Conservation (phyloP, 2,888 invertebrate genomes). For the Congeria kusceri region DNA sequence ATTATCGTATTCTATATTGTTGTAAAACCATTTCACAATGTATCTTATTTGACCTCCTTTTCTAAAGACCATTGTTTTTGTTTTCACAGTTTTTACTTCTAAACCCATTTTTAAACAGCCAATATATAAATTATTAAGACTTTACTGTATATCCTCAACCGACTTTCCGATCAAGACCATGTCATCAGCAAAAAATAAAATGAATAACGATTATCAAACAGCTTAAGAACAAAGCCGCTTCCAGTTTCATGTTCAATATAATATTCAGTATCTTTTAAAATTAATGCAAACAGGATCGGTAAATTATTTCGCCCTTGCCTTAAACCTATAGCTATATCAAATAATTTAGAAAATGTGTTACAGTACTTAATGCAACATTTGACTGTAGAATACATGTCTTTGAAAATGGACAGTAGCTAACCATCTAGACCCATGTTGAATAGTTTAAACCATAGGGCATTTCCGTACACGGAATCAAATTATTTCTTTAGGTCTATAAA, state of each 20-base stretch:
- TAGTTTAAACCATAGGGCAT: slow-evolving; percentile 33
- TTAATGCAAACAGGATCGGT: slow-evolving; percentile 29
- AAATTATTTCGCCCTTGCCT: slow-evolving; percentile 29
- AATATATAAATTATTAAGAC: slow-evolving; percentile 12
- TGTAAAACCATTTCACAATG: slow-evolving; percentile 25
- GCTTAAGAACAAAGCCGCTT: neutral
- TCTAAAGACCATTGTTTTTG: slow-evolving; percentile 34
- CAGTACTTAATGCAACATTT: slow-evolving; percentile 35
- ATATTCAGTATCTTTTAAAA: slow-evolving; percentile 33
- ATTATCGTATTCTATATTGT: slow-evolving; percentile 9
- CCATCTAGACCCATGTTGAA: slow-evolving; percentile 22
- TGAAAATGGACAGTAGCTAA: slow-evolving; percentile 18
- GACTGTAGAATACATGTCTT: slow-evolving; percentile 25
- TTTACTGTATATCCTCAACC: slow-evolving; percentile 17
- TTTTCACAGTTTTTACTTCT: slow-evolving; percentile 26
- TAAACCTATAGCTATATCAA: slow-evolving; percentile 29
- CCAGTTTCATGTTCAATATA: slow-evolving; percentile 17
- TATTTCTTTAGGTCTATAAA: slow-evolving; percentile 36
- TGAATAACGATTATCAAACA: slow-evolving; percentile 20
- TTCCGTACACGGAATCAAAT: slow-evolving; percentile 37
- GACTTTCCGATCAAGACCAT: slow-evolving; percentile 32
- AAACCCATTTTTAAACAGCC: slow-evolving; percentile 20
- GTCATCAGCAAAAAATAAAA: slow-evolving; percentile 39
- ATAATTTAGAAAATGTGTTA: slow-evolving; percentile 23
- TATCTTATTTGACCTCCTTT: slow-evolving; percentile 20